phyloP scores from a whole-genome alignment of 1,140 invertebrate species.

The Micrasema longulum region DNA sequence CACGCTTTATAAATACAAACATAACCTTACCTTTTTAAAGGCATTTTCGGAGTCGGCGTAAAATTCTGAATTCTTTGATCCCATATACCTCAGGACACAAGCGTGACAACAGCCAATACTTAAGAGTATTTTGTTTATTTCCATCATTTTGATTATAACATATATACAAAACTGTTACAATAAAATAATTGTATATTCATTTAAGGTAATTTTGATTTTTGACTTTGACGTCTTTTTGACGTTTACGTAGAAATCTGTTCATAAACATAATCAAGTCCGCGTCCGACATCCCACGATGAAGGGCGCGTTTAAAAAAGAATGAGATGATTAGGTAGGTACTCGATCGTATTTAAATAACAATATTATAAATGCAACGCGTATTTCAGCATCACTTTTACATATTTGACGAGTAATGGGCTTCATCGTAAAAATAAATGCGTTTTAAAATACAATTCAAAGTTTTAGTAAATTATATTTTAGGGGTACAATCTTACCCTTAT shows the following conservation, averaged over 20 bases:
- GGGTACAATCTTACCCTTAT: no score
- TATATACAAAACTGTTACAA: background rate
- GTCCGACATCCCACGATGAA: background rate
- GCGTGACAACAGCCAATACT: slow-evolving; percentile 30
- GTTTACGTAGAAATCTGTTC: background rate
- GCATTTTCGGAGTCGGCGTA: slow-evolving; percentile 19
- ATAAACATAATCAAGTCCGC: background rate
- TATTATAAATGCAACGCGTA: no score
- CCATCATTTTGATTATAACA: slow-evolving; percentile 22
- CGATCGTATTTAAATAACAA: no score
- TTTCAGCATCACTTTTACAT: no score
- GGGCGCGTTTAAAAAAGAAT: no score
- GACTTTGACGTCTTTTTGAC: background rate
- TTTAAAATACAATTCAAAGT: no score
- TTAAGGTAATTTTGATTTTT: background rate
- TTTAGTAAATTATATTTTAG: no score
- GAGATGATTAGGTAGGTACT: no score
- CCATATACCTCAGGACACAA: slow-evolving; percentile 33
- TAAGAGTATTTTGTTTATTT: slow-evolving; percentile 27
- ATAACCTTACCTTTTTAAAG: slow-evolving; percentile 42
- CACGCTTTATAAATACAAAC: slow-evolving; percentile 26
- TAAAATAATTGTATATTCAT: no score
- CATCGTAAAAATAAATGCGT: no score
- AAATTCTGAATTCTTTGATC: slow-evolving; percentile 35
- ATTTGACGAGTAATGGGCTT: no score